Evolutionary conservation across 2,113 vertebrate species (phyloP).

Genomic region (Pelobates fuscus): DNA sequence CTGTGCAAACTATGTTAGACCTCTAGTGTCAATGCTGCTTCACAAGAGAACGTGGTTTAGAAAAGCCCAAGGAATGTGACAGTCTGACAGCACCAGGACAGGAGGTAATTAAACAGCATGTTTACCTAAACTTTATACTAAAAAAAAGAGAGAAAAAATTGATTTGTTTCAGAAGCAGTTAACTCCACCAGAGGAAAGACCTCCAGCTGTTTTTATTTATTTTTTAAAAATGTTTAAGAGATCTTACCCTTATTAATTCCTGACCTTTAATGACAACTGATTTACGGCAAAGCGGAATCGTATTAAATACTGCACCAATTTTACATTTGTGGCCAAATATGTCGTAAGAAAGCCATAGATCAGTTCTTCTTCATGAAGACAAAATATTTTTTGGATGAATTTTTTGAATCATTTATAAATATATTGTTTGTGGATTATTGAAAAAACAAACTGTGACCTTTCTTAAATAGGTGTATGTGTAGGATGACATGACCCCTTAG

Average conservation of each 20-base stretch:
- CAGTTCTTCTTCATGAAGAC: too few relatives aligned
- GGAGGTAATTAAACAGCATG: not conserved
- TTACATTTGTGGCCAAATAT: conserved; percentile 45
- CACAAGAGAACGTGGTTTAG: too few relatives aligned
- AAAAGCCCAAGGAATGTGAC: too few relatives aligned
- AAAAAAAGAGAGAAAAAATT: conserved; percentile 5
- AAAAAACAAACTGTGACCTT: too few relatives aligned
- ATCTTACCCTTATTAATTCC: conserved; percentile 44
- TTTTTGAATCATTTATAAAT: too few relatives aligned
- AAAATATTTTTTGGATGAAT: too few relatives aligned
- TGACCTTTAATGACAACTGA: conserved; percentile 52
- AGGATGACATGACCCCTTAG: too few relatives aligned
- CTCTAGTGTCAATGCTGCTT: too few relatives aligned
- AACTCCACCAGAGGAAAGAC: conserved; percentile 16
- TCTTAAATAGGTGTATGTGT: too few relatives aligned
- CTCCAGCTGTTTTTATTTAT: conserved; percentile 36
- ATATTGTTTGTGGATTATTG: too few relatives aligned
- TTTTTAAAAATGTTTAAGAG: too few relatives aligned
- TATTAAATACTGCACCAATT: conserved; percentile 54
- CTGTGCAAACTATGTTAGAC: too few relatives aligned
- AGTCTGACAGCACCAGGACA: not conserved
- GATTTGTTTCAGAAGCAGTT: not conserved
- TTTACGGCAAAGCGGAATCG: conserved; percentile 55
- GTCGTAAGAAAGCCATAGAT: conserved; percentile 51
- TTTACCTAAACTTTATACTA: not conserved